Percentiles rank a stretch among this genome's conserved stretches.
These are phyloP conservation scores for Camponotus pennsylvanicus DNA, from an alignment of 1,140 invertebrate genomes.

Conservation along the genomic window DNA sequence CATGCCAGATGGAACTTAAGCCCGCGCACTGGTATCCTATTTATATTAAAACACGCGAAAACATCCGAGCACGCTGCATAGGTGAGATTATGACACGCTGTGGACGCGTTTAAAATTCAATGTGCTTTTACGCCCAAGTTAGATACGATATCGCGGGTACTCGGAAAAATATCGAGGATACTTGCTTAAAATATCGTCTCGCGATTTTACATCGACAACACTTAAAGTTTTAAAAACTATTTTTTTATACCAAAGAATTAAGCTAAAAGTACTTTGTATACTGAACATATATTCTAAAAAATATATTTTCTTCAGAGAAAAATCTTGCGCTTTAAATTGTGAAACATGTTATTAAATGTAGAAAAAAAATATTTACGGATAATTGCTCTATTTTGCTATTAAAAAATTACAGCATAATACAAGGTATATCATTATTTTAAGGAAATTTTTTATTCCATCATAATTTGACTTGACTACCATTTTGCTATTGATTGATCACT, in stretches of 20 bases:
- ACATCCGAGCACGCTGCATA: conserved; percentile 41
- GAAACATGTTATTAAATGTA: not conserved
- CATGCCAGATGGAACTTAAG: conserved; percentile 64
- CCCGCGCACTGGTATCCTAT: conserved; percentile 37
- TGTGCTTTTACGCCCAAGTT: conserved; percentile 47
- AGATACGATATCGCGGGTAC: conserved; percentile 21
- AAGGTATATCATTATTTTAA: not conserved
- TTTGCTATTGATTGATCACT: not conserved
- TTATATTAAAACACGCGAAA: conserved; percentile 64
- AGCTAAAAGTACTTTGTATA: conserved; percentile 1
- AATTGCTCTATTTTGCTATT: not conserved
- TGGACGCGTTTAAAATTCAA: conserved; percentile 59
- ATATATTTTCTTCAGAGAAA: not conserved
- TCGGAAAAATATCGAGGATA: conserved; percentile 10
- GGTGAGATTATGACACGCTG: conserved; percentile 43
- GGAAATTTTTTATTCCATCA: not conserved
- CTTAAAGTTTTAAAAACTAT: not conserved
- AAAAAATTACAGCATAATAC: not conserved
- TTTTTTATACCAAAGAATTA: not conserved
- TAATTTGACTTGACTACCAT: not conserved
- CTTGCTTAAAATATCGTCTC: conserved; percentile 23
- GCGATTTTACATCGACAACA: not conserved
- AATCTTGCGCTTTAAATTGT: not conserved
- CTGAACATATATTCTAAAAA: not conserved
- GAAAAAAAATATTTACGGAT: too few species aligned